Conservation (phyloP, 2,113 vertebrate genomes). For the Psophia crepitans region DNA sequence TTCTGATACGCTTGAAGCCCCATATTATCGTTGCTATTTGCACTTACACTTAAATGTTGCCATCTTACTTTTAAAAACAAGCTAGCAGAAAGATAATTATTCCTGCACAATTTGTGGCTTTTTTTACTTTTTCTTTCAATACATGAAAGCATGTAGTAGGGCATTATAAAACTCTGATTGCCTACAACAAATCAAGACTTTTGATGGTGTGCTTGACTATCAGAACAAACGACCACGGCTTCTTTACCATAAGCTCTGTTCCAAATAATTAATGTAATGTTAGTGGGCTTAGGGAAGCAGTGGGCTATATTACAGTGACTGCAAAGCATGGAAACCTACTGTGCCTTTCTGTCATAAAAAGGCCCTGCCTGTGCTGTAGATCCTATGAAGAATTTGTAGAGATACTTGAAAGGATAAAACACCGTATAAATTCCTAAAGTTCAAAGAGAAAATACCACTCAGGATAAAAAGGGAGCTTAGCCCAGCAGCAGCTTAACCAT, state of each 20-base stretch:
- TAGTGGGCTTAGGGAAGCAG: constrained; percentile 34
- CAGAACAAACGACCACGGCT: not conserved
- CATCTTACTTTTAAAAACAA: constrained; percentile 15
- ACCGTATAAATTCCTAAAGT: constrained; percentile 60
- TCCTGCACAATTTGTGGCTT: not conserved
- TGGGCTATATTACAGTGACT: constrained; percentile 26
- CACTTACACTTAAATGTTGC: not conserved
- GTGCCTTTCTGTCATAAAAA: constrained; percentile 25
- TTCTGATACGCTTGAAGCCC: not conserved
- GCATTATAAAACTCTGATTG: not conserved
- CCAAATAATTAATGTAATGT: constrained; percentile 58
- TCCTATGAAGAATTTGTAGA: constrained; percentile 59
- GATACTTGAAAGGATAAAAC: constrained; percentile 56
- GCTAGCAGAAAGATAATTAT: not conserved
- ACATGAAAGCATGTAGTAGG: not conserved
- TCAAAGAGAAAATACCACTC: constrained; percentile 66
- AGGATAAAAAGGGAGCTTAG: constrained; percentile 52
- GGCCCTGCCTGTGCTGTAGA: constrained; percentile 28
- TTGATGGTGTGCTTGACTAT: constrained; percentile 23
- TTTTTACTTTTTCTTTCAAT: not conserved
- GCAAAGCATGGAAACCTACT: constrained; percentile 36
- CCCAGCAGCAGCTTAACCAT: constrained; percentile 45
- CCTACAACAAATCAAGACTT: too few relatives aligned
- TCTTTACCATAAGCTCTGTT: constrained; percentile 21
- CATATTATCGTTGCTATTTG: not conserved